Evolutionary conservation across 2,797 vertebrate genomes (phyloP).

Genomic region (Peromyscus melanophrys): DNA sequence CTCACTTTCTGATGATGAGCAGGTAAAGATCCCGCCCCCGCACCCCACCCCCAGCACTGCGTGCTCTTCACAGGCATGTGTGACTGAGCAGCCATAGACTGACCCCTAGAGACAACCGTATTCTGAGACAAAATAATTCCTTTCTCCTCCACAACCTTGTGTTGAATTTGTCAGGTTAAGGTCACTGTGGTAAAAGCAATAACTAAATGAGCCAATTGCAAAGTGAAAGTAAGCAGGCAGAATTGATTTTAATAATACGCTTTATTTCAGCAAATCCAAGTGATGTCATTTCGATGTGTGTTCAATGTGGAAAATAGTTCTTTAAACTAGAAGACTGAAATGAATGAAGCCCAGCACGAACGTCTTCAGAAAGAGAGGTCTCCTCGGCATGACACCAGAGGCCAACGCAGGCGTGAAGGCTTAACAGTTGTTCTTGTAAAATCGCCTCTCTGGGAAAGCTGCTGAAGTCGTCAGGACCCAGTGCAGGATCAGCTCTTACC

Average conservation of each 20-base stretch:
- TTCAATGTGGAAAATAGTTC: background rate
- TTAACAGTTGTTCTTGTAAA: background rate
- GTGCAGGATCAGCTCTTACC: background rate
- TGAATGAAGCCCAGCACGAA: rapidly evolving
- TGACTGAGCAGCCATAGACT: background rate
- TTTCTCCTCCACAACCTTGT: background rate
- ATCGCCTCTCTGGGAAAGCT: background rate
- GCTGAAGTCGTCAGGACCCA: background rate
- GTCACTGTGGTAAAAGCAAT: background rate
- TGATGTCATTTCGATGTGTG: background rate
- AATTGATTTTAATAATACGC: background rate
- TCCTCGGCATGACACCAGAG: background rate
- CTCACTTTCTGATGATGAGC: background rate
- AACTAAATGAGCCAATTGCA: background rate
- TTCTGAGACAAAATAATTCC: background rate
- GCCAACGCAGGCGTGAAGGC: background rate
- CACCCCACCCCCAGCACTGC: background rate
- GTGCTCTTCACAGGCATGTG: background rate
- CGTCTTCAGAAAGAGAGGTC: background rate
- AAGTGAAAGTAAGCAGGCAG: background rate
- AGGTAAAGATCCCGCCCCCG: too few species aligned
- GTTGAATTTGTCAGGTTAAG: background rate
- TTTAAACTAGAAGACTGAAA: too few species aligned
- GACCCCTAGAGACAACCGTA: background rate
- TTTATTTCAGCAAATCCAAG: background rate